Evolutionary conservation across 1,140 invertebrate species (phyloP), one percentile per base, ranked within the genome.

Genomic region (Paralvinella palmiformis): DNA sequence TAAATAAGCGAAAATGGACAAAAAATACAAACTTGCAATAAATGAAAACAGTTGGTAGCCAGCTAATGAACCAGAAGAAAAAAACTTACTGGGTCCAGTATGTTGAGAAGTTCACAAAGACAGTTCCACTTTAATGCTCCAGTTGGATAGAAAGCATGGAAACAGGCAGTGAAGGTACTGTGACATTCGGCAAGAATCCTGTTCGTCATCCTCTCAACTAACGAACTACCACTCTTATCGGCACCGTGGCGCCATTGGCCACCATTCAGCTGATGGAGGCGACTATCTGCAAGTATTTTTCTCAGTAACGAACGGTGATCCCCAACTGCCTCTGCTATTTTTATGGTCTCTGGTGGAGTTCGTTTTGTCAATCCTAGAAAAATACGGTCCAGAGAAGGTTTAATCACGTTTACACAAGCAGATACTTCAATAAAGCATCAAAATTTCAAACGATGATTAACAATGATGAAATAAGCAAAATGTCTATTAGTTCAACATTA

Each of bases 81-180:
- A n/a, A n/a, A n/a, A n/a, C 63, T 60, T 7, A 65, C 59, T 17
- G 52, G 59, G 20, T 66, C 59, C 24, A 62, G 20, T 6, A n/a
- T 22, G 27, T 68, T 72, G 7, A 96, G 81, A 17, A 96, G 78
- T 74, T 94, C 90, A 80, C 93, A 95, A 0, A 97, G 78, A 73
- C 90, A 90, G 62, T 88, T 88, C 94, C 94, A 96, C 76, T 96
- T 96, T 22, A 96, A 82, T 62, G 87, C 88, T 0, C 91, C 89
- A 1, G 92, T 96, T 0, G 95, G 94, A 81, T 95, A 97, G 81
- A 97, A 97, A 0, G 92, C 92, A 80, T 96, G 92, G 74, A 94
- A 97, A 78, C 94, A 96, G 2, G 88, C 83, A 2, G 92, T 89
- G 76, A 96, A 94, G 10, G 92, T 94, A 59, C 87, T 85, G 71